A percentile compares a stretch with the other conserved stretches of the same genome.
Conservation (phyloP, 2,888 invertebrate species). For the Scotopteryx bipunctaria region DNA sequence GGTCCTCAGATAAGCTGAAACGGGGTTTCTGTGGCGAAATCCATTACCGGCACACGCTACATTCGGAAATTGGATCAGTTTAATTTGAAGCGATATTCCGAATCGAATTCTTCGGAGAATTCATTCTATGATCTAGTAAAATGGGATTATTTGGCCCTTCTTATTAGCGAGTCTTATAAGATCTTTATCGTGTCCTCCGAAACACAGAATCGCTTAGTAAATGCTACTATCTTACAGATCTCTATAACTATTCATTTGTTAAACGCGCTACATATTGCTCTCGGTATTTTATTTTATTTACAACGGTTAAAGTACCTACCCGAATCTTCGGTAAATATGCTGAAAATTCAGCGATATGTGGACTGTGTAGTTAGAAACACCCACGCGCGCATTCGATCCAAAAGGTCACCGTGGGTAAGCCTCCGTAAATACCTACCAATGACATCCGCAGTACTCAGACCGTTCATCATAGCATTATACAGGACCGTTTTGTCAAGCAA, state of each 20-base stretch:
- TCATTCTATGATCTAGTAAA: too few relatives aligned
- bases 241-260: too few relatives aligned
- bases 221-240: too few relatives aligned
- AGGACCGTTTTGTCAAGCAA: background rate
- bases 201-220: too few relatives aligned
- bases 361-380: background rate
- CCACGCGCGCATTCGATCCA: background rate
- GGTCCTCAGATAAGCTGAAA: background rate
- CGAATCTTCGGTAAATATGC: background rate
- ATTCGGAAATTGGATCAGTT: slow-evolving; percentile 7
- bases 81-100: slow-evolving; percentile 1
- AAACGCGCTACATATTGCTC: too few relatives aligned
- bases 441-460: background rate
- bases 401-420: background rate
- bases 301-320: too few relatives aligned
- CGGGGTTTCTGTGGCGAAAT: background rate
- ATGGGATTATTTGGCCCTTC: too few relatives aligned
- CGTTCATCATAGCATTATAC: background rate
- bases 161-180: too few relatives aligned
- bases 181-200: too few relatives aligned
- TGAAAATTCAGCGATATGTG: background rate
- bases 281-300: too few relatives aligned
- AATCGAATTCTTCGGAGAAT: too few relatives aligned
- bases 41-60: slow-evolving; percentile 4
- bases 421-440: background rate